Evolutionary conservation across 2,113 vertebrate species (phyloP).

Genomic region (Panurus biarmicus): DNA sequence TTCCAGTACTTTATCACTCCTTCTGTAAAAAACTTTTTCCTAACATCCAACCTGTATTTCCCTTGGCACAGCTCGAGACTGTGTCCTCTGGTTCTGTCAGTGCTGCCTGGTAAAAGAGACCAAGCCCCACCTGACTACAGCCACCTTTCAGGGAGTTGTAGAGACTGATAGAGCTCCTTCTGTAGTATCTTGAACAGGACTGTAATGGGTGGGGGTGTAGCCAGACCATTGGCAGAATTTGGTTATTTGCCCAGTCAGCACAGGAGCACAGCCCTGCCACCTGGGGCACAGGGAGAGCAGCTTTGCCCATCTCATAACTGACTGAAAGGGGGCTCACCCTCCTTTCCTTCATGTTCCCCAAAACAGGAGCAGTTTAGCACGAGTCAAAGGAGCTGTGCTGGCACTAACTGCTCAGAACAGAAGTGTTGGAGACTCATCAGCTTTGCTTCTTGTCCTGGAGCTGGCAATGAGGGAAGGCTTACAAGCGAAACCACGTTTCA

Average conservation of each 20-base stretch:
- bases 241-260: background rate
- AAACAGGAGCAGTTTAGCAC: background rate
- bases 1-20: too few species aligned
- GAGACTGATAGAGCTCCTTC: background rate
- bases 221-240: background rate
- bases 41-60: too few species aligned
- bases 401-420: background rate
- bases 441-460: background rate
- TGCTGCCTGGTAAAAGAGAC: too few species aligned
- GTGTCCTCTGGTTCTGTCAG: too few species aligned
- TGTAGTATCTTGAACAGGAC: background rate
- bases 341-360: background rate
- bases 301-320: background rate
- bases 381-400: background rate
- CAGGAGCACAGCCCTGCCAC: background rate
- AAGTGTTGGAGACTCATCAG: background rate
- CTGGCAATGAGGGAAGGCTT: background rate
- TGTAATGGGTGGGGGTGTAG: fast-evolving
- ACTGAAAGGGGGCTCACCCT: background rate
- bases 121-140: too few species aligned
- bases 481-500: background rate
- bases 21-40: too few species aligned
- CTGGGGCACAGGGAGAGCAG: background rate
- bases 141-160: too few species aligned
- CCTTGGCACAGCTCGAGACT: too few species aligned